These are phyloP conservation scores for Helleia helle DNA, from an alignment of 2,888 invertebrate species.

Conservation along the genomic window DNA sequence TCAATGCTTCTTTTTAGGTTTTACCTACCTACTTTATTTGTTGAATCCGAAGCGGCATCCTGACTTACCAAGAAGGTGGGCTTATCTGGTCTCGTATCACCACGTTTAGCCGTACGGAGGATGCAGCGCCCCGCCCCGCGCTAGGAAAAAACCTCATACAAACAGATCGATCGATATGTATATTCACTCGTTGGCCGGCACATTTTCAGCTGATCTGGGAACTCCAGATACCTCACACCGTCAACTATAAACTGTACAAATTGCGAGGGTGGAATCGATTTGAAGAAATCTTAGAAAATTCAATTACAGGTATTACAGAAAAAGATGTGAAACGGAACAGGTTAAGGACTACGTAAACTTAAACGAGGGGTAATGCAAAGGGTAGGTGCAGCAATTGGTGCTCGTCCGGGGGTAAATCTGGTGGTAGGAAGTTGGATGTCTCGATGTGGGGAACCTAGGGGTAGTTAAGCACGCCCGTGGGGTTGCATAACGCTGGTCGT, in stretches of 20 bases:
- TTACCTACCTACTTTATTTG: background rate
- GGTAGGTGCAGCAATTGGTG: background rate
- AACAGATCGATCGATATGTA: slow-evolving; percentile 64
- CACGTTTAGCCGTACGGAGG: slow-evolving; percentile 24
- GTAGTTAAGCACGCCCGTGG: slow-evolving; percentile 56
- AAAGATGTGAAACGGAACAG: background rate
- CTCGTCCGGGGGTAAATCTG: slow-evolving; percentile 21
- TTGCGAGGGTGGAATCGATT: background rate
- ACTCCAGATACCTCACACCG: slow-evolving; percentile 13
- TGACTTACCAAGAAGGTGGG: slow-evolving; percentile 29
- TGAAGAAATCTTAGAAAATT: background rate
- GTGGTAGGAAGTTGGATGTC: slow-evolving; percentile 32
- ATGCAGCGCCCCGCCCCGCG: slow-evolving; percentile 41
- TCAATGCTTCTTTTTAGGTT: background rate
- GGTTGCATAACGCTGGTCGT: slow-evolving; percentile 60
- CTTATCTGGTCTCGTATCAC: slow-evolving; percentile 21
- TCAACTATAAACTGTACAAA: slow-evolving; percentile 7
- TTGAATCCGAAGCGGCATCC: slow-evolving; percentile 12
- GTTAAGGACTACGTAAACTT: background rate
- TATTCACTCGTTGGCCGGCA: slow-evolving; percentile 36
- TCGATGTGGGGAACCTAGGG: slow-evolving; percentile 21
- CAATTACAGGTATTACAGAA: background rate
- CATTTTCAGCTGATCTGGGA: slow-evolving; percentile 31
- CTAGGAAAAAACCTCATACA: slow-evolving; percentile 52
- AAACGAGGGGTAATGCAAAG: background rate